Evolutionary conservation across 1,140 invertebrate genomes (phyloP), one percentile per base, ranked within the genome.

Genomic region (Drosophila aff.): DNA sequence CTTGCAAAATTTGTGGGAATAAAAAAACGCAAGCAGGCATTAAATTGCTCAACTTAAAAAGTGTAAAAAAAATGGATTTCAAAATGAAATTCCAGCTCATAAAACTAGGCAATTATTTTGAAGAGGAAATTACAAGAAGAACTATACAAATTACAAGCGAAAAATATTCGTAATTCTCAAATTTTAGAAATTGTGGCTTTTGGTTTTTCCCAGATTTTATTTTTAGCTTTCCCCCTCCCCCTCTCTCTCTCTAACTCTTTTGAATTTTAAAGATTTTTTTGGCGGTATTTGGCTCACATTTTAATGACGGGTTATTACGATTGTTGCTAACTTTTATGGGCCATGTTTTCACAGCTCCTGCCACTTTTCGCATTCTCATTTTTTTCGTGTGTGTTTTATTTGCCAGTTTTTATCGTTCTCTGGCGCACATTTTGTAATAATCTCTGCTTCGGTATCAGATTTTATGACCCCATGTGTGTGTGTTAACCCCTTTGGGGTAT

Each of bases 401-500:
- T 66, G 59, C 68, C 41, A 62, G 66, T 18, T 41, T 53, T 47
- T 77, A 50, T 72, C 31, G 40, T 47, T 77, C 67, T 71, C 47
- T 50, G 31, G 23, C 36, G n/a, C 47, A 52, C 77, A 84, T 72
- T 72, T 78, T 85, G 83, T 85, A 86, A 79, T 79, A 77, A 76
- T 72, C 55, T 68, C 41, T 47, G 73, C 10, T 49, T 64, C 49
- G 76, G 79, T 83, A 84, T 84, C 49, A 68, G 47, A 68, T 57
- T 75, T 75, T 64, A 75, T 75, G 36, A 16, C 11, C 31, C 59
- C 69, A 64, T 52, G 49, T 63, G 33, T 36, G 31, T 31, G 31
- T 23, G 18, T 4, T 33, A 43, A 11, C 62, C 63, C 46, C 21
- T 21, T 26, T 23, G 23, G 41, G 46, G 50, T 80, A 87, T 82